Percentiles rank a stretch among this genome's conserved stretches.
These are phyloP conservation scores for Phylloscopus trochiloides DNA, from an alignment of 2,113 vertebrate genomes.

Conservation along the genomic window DNA sequence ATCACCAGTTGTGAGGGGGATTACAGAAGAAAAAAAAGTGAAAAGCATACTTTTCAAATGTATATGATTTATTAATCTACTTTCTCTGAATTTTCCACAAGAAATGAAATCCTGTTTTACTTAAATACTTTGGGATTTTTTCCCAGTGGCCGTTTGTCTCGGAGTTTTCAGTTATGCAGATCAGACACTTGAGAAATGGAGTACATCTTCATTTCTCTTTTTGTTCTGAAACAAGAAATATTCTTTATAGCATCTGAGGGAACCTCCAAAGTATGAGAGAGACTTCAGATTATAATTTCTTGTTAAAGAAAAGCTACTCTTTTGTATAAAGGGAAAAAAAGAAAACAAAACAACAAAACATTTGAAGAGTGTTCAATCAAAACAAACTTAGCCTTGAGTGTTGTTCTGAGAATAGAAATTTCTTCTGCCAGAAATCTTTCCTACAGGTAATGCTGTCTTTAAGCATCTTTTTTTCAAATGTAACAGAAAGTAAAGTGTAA, in stretches of 20 bases:
- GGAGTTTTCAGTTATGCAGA: slow-evolving; percentile 5
- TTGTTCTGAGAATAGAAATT: slow-evolving; percentile 22
- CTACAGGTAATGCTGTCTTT: neutral
- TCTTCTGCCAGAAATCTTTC: neutral
- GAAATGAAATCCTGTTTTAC: neutral
- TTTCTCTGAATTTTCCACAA: neutral
- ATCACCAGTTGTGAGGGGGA: neutral
- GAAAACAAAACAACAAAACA: neutral
- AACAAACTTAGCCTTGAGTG: slow-evolving; percentile 37
- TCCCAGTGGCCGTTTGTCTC: neutral
- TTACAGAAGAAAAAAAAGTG: neutral
- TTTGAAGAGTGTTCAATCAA: slow-evolving; percentile 30
- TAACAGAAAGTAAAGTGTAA: neutral
- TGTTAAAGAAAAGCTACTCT: neutral
- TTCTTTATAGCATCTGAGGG: neutral
- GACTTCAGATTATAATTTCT: neutral
- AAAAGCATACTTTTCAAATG: neutral
- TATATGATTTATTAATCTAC: neutral
- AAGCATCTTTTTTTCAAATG: neutral
- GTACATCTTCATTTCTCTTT: neutral
- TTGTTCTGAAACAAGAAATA: slow-evolving; percentile 20
- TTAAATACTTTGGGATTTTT: neutral
- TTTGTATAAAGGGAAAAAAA: neutral
- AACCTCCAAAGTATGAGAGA: neutral
- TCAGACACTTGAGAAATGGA: neutral